Percentiles rank a stretch among this genome's conserved stretches.
Conservation (phyloP, 2,113 vertebrate species). For the Eonycteris spelaea region DNA sequence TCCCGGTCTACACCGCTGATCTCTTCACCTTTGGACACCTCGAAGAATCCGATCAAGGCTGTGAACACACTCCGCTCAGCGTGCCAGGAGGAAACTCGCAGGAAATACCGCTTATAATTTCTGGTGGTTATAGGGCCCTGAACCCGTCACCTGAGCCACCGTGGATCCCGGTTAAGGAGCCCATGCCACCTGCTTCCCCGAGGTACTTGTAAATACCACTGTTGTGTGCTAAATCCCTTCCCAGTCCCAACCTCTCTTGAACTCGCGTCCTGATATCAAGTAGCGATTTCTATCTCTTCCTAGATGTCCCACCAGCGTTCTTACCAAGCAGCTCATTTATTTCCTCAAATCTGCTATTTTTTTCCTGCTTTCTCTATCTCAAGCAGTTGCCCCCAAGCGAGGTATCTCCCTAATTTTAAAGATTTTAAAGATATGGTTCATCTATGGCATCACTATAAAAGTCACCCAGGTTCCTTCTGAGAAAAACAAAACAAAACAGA, state of each 20-base stretch:
- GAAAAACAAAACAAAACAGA: too few species aligned
- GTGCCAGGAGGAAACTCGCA: neutral
- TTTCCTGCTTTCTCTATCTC: neutral
- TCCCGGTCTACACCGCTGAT: neutral
- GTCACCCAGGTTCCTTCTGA: neutral
- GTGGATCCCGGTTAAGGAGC: neutral
- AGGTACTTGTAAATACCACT: fast-evolving
- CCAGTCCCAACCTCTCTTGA: neutral
- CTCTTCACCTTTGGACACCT: neutral
- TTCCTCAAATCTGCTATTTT: neutral
- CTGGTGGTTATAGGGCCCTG: neutral
- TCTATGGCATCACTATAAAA: fast-evolving
- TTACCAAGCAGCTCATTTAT: neutral
- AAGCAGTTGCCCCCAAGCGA: neutral
- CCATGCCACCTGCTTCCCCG: neutral
- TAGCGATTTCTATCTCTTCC: neutral
- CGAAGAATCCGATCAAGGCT: neutral
- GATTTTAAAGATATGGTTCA: neutral
- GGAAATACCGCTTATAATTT: neutral
- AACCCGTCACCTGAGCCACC: too few species aligned
- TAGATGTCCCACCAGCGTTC: neutral
- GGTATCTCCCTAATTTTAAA: neutral
- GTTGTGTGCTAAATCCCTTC: neutral
- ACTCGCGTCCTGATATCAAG: neutral
- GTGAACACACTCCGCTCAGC: neutral